Evolutionary conservation across 2,113 vertebrate species (phyloP), one percentile per base, ranked within the genome.

Genomic region (Paradoxurus hermaphroditus): DNA sequence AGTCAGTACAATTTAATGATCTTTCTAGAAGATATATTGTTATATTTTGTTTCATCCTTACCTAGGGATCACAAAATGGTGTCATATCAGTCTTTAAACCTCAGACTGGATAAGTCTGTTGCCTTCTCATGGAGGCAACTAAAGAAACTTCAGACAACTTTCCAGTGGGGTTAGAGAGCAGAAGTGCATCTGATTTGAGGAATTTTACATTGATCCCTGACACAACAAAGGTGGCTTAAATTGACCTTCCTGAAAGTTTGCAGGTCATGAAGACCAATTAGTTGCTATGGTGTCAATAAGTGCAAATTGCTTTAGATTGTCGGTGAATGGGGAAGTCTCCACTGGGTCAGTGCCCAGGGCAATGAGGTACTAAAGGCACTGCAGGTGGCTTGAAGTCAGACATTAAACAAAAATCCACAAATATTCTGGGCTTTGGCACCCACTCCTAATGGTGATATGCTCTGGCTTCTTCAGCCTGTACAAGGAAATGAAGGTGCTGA

Each of bases 211-310:
- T 82, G 92, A 97, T 95, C 73, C 62, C 67, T 70, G 67, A 97
- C 72, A 67, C 73, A 90, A 95, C 73, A 97, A 97, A 97, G 62
- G 91, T 91, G 89, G 62, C 68, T 96, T 95, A 83, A 77, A 96
- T 72, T 97, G 97, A 98, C 95, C 96, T 97, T 97, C 82, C 53
- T 5, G 59, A 70, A 97, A 98, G 94, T 98, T 97, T 97, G 90
- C 94, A 96, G 97, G 97, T 97, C 81, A 21, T 83, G 96, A 97
- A 97, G 96, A 96, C 95, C 97, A 97, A 98, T 98, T 98, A 98
- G 97, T 93, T 97, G 97, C 93, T 89, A 96, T 94, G 93, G 96
- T 91, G 95, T 97, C 97, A 97, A 91, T 97, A 96, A 97, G 98
- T 96, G 94, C 91, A 97, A 97, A 98, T 97, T 96, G 97, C 94